Evolutionary conservation across 2,888 invertebrate genomes (phyloP), one percentile per base, ranked within the genome.

Genomic region (Horisme vitalbata): DNA sequence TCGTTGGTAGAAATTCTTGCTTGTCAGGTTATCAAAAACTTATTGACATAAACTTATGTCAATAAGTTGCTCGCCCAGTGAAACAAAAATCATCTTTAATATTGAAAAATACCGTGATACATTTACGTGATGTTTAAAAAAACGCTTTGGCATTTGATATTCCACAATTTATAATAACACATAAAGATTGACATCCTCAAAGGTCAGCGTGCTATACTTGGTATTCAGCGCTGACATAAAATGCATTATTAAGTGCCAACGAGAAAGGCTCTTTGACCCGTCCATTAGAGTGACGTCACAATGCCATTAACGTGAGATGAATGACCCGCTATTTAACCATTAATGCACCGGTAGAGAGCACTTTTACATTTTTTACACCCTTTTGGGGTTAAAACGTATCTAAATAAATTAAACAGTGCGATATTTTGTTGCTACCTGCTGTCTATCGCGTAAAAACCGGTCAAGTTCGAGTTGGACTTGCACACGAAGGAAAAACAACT

Each of bases 221-320:
- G 36, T 39, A 51, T 47, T 49, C 49, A 44, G n/a, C 34, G 45
- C 59, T 59, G 63, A 49, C 65, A 63, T 63, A 69, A 71, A 68
- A 68, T 68, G 71, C 71, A 68, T 74, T 69, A 72, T 70, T 74
- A 67, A 72, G 69, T 63, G 64, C 66, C 59, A 62, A 63, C 68
- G 65, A 65, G 66, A 65, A 59, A 49, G 60, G 57, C 62, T 65
- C 66, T 71, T 72, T 69, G 66, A 70, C 60, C 63, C 52, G 60
- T 71, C 75, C 71, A 77, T 75, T 75, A 77, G 65, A 65, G 61
- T 60, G 65, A 71, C 66, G 75, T 72, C 76, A 74, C 65, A 64
- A 62, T 54, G 59, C 69, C 71, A 73, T 73, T 73, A 74, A 52
- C 61, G 57, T 36, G 68, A 74, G 73, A 76, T 73, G 71, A 76